These are phyloP conservation scores for Andrena dorsata DNA, from an alignment of 2,888 invertebrate genomes.

Conservation along the genomic window DNA sequence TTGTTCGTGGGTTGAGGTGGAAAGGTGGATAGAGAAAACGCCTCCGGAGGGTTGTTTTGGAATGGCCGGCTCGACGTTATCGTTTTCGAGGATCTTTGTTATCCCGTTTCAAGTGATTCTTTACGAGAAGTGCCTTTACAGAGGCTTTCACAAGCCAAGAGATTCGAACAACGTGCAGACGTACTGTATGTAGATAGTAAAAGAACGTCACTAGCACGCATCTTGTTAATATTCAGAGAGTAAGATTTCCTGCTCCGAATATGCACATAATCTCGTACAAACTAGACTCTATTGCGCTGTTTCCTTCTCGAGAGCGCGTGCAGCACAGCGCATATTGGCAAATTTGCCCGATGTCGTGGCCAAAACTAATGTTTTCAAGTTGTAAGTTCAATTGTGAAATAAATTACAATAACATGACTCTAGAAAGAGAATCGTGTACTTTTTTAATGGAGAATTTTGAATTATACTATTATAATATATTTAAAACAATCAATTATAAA, in stretches of 20 bases:
- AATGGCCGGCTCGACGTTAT: not conserved
- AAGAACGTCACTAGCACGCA: not conserved
- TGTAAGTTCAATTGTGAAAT: no score
- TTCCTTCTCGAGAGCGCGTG: not conserved
- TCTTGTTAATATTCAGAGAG: not conserved
- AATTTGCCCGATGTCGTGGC: no score
- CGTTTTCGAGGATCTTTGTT: conserved; percentile 9
- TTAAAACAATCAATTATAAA: no score
- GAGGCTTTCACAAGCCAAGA: not conserved
- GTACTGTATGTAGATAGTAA: not conserved
- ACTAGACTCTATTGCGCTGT: not conserved
- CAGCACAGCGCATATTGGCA: not conserved
- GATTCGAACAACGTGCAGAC: not conserved
- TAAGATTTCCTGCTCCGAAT: not conserved
- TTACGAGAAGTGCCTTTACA: not conserved
- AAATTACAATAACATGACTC: no score
- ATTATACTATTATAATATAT: no score
- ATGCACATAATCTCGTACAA: not conserved
- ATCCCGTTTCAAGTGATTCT: not conserved
- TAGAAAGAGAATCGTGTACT: no score
- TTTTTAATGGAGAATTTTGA: no score
- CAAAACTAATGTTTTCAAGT: no score
- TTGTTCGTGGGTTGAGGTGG: not conserved
- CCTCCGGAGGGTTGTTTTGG: conserved; percentile 1
- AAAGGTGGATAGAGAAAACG: not conserved